Evolutionary conservation across 2,888 invertebrate species (phyloP), one percentile per base, ranked within the genome.

Genomic region (Apamea anceps): DNA sequence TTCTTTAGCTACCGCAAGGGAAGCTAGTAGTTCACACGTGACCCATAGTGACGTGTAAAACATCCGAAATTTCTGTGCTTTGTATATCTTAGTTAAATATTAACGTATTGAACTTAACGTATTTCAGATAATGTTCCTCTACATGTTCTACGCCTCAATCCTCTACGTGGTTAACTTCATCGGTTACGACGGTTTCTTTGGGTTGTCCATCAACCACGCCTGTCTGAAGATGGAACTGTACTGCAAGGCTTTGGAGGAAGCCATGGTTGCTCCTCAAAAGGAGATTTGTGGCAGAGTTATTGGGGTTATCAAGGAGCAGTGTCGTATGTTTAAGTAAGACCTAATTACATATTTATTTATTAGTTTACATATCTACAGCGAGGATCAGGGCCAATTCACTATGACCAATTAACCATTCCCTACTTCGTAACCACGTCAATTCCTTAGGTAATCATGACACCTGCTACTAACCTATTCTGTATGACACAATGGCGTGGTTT

Each of bases 131-230:
- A 75, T 92, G 25, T 95, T 93, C 51, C 72, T 84, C 0, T 94
- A 94, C 71, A 91, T 88, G 91, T 51, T 91, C 0, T 93, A 93
- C 65, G 86, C 86, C 0, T 83, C 91, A 0, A 10, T 91, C 0
- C 15, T 94, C 0, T 94, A 93, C 51, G 86, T 93, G 0, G 37
- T 93, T 0, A 93, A 93, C 48, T 95, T 93, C 62, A 86, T 89
- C 0, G 94, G 94, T 0, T 95, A 93, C 81, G 95, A 96, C n/a
- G 94, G 93, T 0, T 94, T 94, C 54, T 95, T 93, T 45, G 95
- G 94, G 0, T 18, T 96, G 32, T 84, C 86, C 0, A 91, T 94
- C 0, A 94, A 94, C 85, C 95, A 96, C 85, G 94, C 94, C 0
- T 95, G 95, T 54, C 77, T 95, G 80, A 95, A 95, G 85, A 94